phyloP scores from a whole-genome alignment of 2,797 vertebrate genomes.

The Melanotaenia maccullochi region DNA sequence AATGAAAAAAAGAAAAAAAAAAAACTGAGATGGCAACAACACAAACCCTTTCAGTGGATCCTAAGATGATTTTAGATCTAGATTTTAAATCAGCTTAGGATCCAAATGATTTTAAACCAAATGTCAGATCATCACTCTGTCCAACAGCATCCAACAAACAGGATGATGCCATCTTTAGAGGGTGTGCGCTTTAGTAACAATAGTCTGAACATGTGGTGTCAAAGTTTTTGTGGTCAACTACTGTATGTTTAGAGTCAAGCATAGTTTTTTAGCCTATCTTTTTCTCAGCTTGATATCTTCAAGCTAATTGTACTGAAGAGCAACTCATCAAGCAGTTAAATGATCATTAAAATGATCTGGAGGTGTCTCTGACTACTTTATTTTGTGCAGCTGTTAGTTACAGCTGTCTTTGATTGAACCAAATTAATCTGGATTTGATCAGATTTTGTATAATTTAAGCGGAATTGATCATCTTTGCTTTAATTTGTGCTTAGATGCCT shows the following conservation, averaged over 20 bases:
- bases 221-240: not conserved
- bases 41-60: not conserved
- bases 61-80: not conserved
- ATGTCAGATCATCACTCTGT: not conserved
- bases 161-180: not conserved
- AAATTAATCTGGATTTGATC: not conserved
- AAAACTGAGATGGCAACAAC: not conserved
- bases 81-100: too few species aligned
- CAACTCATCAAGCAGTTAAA: not conserved
- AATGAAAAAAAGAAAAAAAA: too few species aligned
- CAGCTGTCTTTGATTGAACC: not conserved
- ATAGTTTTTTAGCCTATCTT: not conserved
- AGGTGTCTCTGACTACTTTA: conserved; percentile 1
- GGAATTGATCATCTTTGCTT: not conserved
- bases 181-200: not conserved
- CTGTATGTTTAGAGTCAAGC: not conserved
- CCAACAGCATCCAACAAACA: not conserved
- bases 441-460: not conserved
- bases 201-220: not conserved
- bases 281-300: too few species aligned
- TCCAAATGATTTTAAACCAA: not conserved
- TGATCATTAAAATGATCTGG: not conserved
- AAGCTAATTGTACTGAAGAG: not conserved
- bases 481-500: conserved; percentile 1
- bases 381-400: not conserved